phyloP scores from a whole-genome alignment of 1,140 invertebrate species.

The Drosophila pandora region DNA sequence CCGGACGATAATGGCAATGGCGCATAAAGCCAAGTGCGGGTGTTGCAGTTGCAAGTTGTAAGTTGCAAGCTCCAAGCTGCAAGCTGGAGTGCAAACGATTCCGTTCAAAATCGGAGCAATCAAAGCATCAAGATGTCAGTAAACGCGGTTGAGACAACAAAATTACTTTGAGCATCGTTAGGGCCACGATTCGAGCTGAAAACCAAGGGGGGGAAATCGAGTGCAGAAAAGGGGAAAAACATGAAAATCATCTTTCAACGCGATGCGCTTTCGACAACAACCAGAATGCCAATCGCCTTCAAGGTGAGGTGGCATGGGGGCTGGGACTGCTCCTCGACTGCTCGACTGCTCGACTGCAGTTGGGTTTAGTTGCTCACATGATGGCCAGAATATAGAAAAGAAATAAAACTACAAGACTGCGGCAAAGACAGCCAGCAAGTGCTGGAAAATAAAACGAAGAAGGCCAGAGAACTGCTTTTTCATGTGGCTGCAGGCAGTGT shows the following conservation, averaged over 20 bases:
- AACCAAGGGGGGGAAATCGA: slow-evolving; percentile 6
- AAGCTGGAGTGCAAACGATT: slow-evolving; percentile 37
- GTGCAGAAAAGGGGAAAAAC: slow-evolving; percentile 52
- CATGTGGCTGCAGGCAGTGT: slow-evolving; percentile 60
- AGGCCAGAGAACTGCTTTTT: slow-evolving; percentile 54
- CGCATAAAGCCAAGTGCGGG: slow-evolving; percentile 63
- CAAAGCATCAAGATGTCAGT: slow-evolving; percentile 78
- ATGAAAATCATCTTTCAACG: slow-evolving; percentile 82
- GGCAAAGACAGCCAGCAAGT: slow-evolving; percentile 51
- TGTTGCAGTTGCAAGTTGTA: slow-evolving; percentile 41
- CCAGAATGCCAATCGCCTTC: slow-evolving; percentile 43
- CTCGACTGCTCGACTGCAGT: neutral
- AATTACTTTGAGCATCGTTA: slow-evolving; percentile 74
- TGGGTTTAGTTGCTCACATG: slow-evolving; percentile 30
- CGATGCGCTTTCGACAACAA: slow-evolving; percentile 57
- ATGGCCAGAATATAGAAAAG: slow-evolving; percentile 21
- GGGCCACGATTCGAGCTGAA: slow-evolving; percentile 48
- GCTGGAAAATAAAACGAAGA: slow-evolving; percentile 52
- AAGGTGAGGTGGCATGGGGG: slow-evolving; percentile 25
- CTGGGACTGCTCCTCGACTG: no score
- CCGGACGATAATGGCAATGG: slow-evolving; percentile 64
- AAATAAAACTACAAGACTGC: slow-evolving; percentile 1
- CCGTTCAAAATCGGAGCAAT: slow-evolving; percentile 78
- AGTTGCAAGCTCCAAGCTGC: no score
- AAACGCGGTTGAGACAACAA: slow-evolving; percentile 76